A percentile compares a stretch with the other conserved stretches of the same genome.
These are phyloP conservation scores for Streblospio benedicti DNA, from an alignment of 1,140 invertebrate species.

Conservation along the genomic window DNA sequence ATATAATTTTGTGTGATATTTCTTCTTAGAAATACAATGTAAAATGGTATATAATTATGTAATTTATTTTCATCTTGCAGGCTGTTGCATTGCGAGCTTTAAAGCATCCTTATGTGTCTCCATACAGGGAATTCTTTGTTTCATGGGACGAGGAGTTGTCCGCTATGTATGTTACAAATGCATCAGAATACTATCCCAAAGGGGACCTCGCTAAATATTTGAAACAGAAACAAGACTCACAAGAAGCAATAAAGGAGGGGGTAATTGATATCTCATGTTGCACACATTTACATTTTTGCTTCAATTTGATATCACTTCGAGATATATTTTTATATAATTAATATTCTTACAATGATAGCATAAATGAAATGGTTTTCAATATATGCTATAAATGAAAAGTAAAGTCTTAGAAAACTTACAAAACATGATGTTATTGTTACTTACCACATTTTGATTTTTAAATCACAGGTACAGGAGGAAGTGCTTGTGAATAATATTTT, in stretches of 20 bases:
- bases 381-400: conserved; percentile 10
- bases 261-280: not conserved
- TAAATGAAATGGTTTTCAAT: conserved; percentile 23
- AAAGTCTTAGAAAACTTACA: no score
- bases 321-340: not conserved
- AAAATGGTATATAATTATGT: no score
- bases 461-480: conserved; percentile 23
- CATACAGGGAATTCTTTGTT: conserved; percentile 42
- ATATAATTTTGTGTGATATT: no score
- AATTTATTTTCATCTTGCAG: conserved; percentile 23
- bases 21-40: no score
- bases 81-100: conserved; percentile 30
- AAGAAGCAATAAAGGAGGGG: not conserved
- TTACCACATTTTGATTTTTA: no score
- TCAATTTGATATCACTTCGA: not conserved
- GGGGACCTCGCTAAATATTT: not conserved
- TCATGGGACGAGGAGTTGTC: conserved; percentile 39
- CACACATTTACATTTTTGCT: not conserved
- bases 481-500: conserved; percentile 26
- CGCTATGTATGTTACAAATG: not conserved
- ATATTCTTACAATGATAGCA: not conserved
- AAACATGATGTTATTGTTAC: no score
- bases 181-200: not conserved
- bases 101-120: conserved; percentile 35
- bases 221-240: not conserved